Evolutionary conservation across 2,888 invertebrate species (phyloP).

Genomic region (Fissipunctia ypsillon): DNA sequence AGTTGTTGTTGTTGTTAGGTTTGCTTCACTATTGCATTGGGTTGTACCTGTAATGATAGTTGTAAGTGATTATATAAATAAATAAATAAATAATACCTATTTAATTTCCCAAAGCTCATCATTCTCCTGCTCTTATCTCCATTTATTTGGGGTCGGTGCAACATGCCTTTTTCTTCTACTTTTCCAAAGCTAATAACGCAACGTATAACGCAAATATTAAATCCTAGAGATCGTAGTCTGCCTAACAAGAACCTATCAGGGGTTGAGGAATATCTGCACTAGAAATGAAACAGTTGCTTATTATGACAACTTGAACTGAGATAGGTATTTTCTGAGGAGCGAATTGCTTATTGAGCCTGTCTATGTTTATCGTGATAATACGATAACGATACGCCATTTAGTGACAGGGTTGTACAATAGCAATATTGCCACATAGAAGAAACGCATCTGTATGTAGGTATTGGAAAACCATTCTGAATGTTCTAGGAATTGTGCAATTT

Average conservation of each 20-base stretch:
- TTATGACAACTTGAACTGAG: too few species aligned
- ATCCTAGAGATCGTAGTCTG: background rate
- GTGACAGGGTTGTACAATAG: slow-evolving; percentile 3
- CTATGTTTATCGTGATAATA: background rate
- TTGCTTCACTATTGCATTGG: too few species aligned
- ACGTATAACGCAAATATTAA: background rate
- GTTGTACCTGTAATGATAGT: too few species aligned
- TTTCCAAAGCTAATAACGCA: too few species aligned
- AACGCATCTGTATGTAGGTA: background rate
- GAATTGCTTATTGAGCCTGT: slow-evolving; percentile 1
- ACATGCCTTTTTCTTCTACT: too few species aligned
- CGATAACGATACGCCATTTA: background rate
- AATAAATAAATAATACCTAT: too few species aligned
- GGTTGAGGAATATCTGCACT: background rate
- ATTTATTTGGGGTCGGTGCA: too few species aligned
- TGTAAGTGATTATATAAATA: too few species aligned
- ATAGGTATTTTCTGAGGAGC: background rate
- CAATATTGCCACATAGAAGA: background rate
- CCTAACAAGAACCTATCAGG: background rate
- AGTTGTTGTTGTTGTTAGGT: too few species aligned
- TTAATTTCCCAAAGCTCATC: too few species aligned
- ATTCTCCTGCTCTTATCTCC: too few species aligned
- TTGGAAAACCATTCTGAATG: slow-evolving; percentile 6
- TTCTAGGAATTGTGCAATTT: background rate
- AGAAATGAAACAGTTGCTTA: background rate